Conservation (phyloP, 2,888 invertebrate species). For the Seladonia tumulorum region DNA sequence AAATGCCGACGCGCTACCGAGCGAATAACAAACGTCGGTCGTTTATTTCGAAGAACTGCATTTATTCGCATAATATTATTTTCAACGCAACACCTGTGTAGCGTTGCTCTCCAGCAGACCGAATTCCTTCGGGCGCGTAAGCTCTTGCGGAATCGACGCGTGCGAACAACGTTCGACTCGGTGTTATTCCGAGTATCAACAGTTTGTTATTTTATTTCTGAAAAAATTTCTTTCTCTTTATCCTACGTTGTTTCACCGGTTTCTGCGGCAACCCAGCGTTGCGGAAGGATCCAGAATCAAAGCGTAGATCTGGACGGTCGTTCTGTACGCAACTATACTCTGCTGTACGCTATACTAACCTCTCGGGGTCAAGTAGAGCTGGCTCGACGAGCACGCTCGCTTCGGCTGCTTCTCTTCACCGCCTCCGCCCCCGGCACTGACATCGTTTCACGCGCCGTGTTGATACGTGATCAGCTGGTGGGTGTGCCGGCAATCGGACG, state of each 20-base stretch:
- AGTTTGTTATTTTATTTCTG: not conserved
- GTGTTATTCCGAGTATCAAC: not conserved
- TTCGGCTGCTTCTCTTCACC: slow-evolving; percentile 32
- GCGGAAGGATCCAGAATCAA: slow-evolving; percentile 51
- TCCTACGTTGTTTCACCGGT: too few species aligned
- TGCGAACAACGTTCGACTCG: not conserved
- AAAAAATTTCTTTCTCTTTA: too few species aligned
- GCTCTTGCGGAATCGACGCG: not conserved
- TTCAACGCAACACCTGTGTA: too few species aligned
- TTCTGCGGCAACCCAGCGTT: slow-evolving; percentile 33
- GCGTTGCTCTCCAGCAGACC: not conserved
- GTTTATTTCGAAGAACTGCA: not conserved
- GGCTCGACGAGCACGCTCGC: slow-evolving; percentile 55
- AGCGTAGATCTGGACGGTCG: slow-evolving; percentile 4
- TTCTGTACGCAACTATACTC: slow-evolving; percentile 15
- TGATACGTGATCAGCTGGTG: slow-evolving; percentile 20
- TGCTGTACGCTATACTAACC: slow-evolving; percentile 51
- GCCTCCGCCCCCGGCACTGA: slow-evolving; percentile 31
- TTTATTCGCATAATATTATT: slow-evolving; percentile 8
- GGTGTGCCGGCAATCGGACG: slow-evolving; percentile 45
- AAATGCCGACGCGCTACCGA: not conserved
- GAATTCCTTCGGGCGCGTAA: not conserved
- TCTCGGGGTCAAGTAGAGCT: slow-evolving; percentile 63
- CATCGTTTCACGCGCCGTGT: slow-evolving; percentile 40
- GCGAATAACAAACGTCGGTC: not conserved